Percentiles rank a stretch among this genome's conserved stretches.
These are phyloP conservation scores for Liparis tanakae DNA, from an alignment of 2,797 vertebrate genomes.

Conservation along the genomic window DNA sequence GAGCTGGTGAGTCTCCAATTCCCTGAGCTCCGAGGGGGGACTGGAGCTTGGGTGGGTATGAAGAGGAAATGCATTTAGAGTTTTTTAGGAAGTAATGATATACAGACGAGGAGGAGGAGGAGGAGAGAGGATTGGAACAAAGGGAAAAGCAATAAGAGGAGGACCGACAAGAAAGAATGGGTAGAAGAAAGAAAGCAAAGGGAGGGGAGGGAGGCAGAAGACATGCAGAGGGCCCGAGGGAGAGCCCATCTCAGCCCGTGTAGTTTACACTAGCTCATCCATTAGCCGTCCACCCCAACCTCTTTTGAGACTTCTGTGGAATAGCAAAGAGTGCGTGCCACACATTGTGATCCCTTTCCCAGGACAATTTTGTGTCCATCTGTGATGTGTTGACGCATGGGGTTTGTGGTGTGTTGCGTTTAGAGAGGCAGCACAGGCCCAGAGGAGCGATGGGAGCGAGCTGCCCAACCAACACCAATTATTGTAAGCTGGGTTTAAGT, in stretches of 20 bases:
- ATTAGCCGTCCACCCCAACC: slow-evolving; percentile 37
- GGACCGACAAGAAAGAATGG: slow-evolving; percentile 6
- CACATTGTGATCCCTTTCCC: slow-evolving; percentile 41
- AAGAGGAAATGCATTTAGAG: slow-evolving; percentile 19
- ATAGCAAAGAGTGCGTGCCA: slow-evolving; percentile 43
- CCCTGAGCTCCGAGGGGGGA: slow-evolving; percentile 14
- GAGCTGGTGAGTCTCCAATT: slow-evolving; percentile 56
- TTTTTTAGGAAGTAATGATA: slow-evolving; percentile 31
- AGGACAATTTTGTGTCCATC: slow-evolving; percentile 55
- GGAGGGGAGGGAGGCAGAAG: slow-evolving; percentile 30
- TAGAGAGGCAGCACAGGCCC: slow-evolving; percentile 25
- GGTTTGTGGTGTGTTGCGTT: slow-evolving; percentile 20
- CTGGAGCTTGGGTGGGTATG: slow-evolving; percentile 22
- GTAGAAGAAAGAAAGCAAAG: slow-evolving; percentile 56
- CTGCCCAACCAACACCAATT: slow-evolving; percentile 16
- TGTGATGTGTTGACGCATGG: slow-evolving; percentile 67
- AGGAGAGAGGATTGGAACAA: slow-evolving; percentile 24
- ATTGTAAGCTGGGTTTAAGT: slow-evolving; percentile 13
- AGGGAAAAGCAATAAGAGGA: slow-evolving; percentile 21
- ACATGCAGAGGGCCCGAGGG: slow-evolving; percentile 39
- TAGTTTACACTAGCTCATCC: slow-evolving; percentile 68
- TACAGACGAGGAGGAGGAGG: not conserved
- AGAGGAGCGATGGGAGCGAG: slow-evolving; percentile 30
- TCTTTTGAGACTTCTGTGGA: slow-evolving; percentile 52
- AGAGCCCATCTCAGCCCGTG: slow-evolving; percentile 33